Percentiles rank a stretch among this genome's conserved stretches.
These are phyloP conservation scores for Phaonia tiefii DNA, from an alignment of 2,888 invertebrate genomes.

Conservation along the genomic window DNA sequence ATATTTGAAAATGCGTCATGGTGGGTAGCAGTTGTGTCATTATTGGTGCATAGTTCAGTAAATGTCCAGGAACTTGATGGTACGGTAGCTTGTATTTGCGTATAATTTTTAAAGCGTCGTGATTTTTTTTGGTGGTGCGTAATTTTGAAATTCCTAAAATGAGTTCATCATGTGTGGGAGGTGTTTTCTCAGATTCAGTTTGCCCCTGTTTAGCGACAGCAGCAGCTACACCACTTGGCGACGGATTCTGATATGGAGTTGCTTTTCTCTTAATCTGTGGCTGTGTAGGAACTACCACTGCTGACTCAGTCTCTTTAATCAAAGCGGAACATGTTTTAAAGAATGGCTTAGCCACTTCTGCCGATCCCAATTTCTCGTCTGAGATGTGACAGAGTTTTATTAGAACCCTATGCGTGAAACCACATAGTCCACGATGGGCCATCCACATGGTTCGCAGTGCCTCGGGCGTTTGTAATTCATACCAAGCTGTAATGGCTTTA, in stretches of 20 bases:
- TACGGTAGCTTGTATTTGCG: conserved; percentile 69
- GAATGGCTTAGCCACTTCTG: conserved; percentile 59
- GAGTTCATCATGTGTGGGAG: not conserved
- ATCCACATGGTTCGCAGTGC: conserved; percentile 73
- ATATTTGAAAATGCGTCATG: conserved; percentile 73
- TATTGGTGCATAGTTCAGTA: conserved; percentile 68
- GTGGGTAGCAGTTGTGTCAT: conserved; percentile 71
- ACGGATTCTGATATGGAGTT: not conserved
- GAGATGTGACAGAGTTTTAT: conserved; percentile 74
- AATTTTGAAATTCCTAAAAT: conserved; percentile 70
- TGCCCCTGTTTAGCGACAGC: not conserved
- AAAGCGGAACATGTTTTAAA: conserved; percentile 70
- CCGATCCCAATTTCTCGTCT: conserved; percentile 67
- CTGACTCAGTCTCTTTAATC: conserved; percentile 53
- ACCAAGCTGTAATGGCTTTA: conserved; percentile 76
- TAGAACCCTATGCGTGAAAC: conserved; percentile 72
- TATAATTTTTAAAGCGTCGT: conserved; percentile 71
- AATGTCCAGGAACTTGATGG: conserved; percentile 74
- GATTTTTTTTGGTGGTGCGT: conserved; percentile 69
- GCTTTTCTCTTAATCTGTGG: not conserved
- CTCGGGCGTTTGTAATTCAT: conserved; percentile 69
- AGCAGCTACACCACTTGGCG: not conserved
- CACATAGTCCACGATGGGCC: conserved; percentile 69
- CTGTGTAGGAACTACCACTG: not conserved
- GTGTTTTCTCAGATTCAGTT: not conserved